Percentiles rank a stretch among this genome's conserved stretches.
Conservation (phyloP, 2,113 vertebrate genomes). For the Cichladusa arquata region DNA sequence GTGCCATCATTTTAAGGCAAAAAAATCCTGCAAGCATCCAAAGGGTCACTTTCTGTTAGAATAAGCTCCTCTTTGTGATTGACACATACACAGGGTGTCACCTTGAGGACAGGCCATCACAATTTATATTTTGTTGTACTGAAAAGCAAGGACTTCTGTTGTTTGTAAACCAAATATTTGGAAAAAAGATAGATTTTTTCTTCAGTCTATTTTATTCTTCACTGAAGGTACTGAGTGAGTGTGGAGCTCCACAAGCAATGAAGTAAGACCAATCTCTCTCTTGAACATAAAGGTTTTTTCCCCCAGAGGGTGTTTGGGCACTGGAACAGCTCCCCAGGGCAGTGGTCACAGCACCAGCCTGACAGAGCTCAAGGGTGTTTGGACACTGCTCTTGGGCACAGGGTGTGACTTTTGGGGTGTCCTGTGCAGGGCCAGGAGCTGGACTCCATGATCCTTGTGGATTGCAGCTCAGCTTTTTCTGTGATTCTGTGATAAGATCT, state of each 20-base stretch:
- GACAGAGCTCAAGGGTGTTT: not conserved
- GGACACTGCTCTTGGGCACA: not conserved
- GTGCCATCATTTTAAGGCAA: not conserved
- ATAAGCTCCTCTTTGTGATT: not conserved
- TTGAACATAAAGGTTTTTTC: not conserved
- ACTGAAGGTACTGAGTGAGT: not conserved
- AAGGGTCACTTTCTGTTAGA: not conserved
- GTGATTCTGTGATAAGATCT: not conserved
- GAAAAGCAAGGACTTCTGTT: not conserved
- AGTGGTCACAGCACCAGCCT: not conserved
- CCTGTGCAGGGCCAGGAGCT: not conserved
- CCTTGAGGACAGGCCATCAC: not conserved
- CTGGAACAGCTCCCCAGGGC: not conserved
- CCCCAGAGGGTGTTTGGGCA: not conserved
- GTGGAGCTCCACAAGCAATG: not conserved
- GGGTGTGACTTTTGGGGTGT: rapidly evolving
- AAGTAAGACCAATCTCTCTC: not conserved
- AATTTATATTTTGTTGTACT: not conserved
- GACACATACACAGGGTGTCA: not conserved
- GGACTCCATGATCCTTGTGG: not conserved
- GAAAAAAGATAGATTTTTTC: not conserved
- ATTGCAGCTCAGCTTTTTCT: not conserved
- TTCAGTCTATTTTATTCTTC: not conserved
- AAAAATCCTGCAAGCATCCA: not conserved
- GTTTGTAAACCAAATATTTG: not conserved